Base-by-base conservation (phyloP, 2,888 invertebrate genomes). In the Epinotia demarniana region DNA sequence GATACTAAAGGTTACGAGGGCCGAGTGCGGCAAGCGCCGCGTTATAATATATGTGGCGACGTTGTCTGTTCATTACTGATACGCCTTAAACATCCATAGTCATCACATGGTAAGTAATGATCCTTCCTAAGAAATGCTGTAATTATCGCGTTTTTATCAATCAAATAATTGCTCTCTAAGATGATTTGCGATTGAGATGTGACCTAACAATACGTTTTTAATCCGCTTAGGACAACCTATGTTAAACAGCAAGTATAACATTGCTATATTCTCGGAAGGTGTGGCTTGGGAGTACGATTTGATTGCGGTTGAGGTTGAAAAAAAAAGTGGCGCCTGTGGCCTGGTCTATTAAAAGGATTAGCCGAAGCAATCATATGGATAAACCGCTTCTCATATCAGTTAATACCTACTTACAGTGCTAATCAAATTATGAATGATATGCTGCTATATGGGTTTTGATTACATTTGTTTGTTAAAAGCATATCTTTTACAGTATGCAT, bases 121-220 rank as follows among this genome's bases (percentile, higher is more conserved):
- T n/a, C 53, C 53, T 19, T 49, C 9, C 23, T n/a, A 27, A 69
- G 46, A 58, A 69, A 16, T 43, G 12, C 49, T 39, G 57, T 68
- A 43, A 68, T 43, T 68, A 57, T 23, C 57, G 43, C 57, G 66
- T 68, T 68, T 68, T 68, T 68, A 43, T 68, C 19, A 39, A 57
- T 68, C 19, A 68, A 60, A 69, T 69, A 27, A 69, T 69, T 46
- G 68, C 11, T 46, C 23, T 58, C 39, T 58, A 23, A 69, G 46
- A 69, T 58, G 12, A 60, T 69, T 69, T 69, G 69, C n/a, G 69
- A 69, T 69, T 69, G 58, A 60, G 12, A 60, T 69, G 23, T 69
- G 27, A n/a, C n/a, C 23, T 6, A 23, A 58, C 19, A 55, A n/a
- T 46, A 57, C 23, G 23, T 23, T 69, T 46, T 23, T 58, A 43